Evolutionary conservation across 2,888 invertebrate species (phyloP), one percentile per base, ranked within the genome.

Genomic region (Anarsia innoxiella): DNA sequence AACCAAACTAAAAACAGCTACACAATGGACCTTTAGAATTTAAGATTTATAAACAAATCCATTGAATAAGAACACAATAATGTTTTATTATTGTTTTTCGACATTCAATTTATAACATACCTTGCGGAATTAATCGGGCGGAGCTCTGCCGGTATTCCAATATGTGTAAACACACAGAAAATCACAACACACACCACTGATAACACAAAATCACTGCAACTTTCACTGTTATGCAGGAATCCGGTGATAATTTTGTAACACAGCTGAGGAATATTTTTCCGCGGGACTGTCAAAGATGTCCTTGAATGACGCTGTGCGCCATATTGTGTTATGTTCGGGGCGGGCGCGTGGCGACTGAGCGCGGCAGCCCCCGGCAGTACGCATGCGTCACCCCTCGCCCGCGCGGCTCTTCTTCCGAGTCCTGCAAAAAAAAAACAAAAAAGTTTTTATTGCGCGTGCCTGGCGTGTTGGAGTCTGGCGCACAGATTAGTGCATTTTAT

Each of bases 331-430:
- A 68, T 56, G 66, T 70, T 63, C 64, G 64, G 70, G 71, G 72
- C 75, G 69, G 67, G 73, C 83, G 82, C 79, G 77, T 76, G 77
- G 69, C 77, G 77, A 83, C 83, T 83, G 82, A 79, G 82, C 79
- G 69, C 63, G 58, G 67, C 73, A 66, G 71, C 67, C 74, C 72
- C 66, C 60, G 53, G 53, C 44, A 40, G 51, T 41, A 67, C 72
- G 75, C 79, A 69, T 68, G 82, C 77, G 77, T 72, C 72, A 76
- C 75, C 75, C 72, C 60, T 47, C 48, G 37, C 50, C 50, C 50
- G 52, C 49, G 48, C 39, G 35, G 12, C n/a, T 44, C 44, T 39
- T 40, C 44, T 37, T 37, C 36, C 36, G 15, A 23, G 23, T 32
- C 23, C 31, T 19, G 25, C 12, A 23, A 33, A 12, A 33, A 33